Evolutionary conservation across 2,888 invertebrate genomes (phyloP), one percentile per base, ranked within the genome.

Genomic region (Agriopis marginaria): DNA sequence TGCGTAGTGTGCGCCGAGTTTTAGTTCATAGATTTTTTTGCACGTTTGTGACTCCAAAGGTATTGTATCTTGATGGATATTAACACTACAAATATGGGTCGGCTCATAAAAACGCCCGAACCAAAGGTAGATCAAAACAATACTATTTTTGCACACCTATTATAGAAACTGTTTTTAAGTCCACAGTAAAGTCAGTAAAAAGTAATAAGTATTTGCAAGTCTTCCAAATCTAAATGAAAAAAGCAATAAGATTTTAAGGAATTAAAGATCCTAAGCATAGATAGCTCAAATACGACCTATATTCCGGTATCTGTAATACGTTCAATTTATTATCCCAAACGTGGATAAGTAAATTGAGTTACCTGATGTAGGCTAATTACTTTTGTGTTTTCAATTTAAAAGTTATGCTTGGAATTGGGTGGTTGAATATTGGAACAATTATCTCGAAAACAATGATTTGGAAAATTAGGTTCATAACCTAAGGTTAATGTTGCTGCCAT

Each of bases 271-370:
- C 42, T 11, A 17, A 56, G n/a, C 32, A 11, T n/a, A 55, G 9
- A n/a, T 40, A 40, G 9, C 12, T 51, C 50, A 44, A 47, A 40
- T 63, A 61, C 47, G n/a, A 51, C 40, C 50, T 23, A 23, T 23
- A 23, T 23, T 32, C 42, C 23, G 32, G 23, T 53, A 6, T 23
- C 12, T 44, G n/a, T 11, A 40, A 53, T 47, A 54, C 76, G 76
- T 76, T 67, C 72, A 77, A 77, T 78, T 77, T 73, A 82, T 77
- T 76, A 78, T 74, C 68, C 66, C 70, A 10, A 61, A 72, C 71
- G 77, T 74, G 75, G 63, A 74, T 58, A 68, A 74, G 62, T 77
- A 75, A 79, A 81, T 82, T 77, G 73, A 82, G 77, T 82, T 68
- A 72, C 73, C 74, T 73, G 71, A 66, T 72, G 66, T 75, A 72